Evolutionary conservation across 2,797 vertebrate genomes (phyloP), one percentile per base, ranked within the genome.

Genomic region (Silurus aristotelis): DNA sequence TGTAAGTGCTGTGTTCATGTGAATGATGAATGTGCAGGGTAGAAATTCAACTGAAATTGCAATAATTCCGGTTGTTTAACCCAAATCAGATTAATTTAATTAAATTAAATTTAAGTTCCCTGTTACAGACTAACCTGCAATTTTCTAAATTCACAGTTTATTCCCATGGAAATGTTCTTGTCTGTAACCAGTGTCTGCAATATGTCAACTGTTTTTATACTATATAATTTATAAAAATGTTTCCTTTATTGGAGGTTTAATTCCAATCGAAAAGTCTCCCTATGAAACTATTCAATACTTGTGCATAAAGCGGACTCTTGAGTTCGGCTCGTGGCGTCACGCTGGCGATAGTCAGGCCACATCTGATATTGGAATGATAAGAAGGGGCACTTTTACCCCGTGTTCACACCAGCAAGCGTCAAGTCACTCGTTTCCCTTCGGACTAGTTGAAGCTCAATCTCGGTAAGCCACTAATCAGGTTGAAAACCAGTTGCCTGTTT

Each of bases 361-460:
- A 58, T 58, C 25, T n/a, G 52, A 58, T 82, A 82, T 70, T 31
- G 67, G 70, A 38, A 68, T 56, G 8, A 82, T 43, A 71, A 67
- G 66, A 22, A 82, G 67, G 6, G 52, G 56, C 52, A 58, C 15
- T 82, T 71, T 14, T n/a, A 15, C 15, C 4, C 43, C 19, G 8
- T 79, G 77, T 25, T 67, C 78, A 25, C 61, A 25, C 7, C 17
- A 17, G 43, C 43, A 5, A 64, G 61, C 12, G 19, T 31, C 55
- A 20, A 9, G 19, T 78, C 17, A n/a, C 20, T 48, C 1, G 13
- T 25, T 14, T 79, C 6, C 0, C 63, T 31, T 61, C 10, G 31
- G 5, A 63, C 20, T n/a, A 64, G 77, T 27, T 27, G 58, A 61
- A 66, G 27, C 20, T 22, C 19, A 46, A 22, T 22, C 43, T 46